Evolutionary conservation across 2,113 vertebrate genomes (phyloP).

Genomic region (Thinocorus orbignyianus): DNA sequence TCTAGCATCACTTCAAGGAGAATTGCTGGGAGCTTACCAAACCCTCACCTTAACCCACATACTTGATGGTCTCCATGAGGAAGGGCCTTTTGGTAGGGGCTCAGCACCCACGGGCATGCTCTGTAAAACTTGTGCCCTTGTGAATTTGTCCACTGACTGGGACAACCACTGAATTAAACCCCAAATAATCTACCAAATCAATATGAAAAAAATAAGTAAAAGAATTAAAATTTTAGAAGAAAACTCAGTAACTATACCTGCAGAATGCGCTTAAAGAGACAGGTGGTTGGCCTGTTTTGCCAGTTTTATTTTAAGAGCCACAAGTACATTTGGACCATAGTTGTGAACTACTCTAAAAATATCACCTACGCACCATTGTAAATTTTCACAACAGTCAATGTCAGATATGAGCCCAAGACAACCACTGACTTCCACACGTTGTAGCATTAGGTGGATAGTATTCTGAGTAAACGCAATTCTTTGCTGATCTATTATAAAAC

Average conservation of each 20-base stretch:
- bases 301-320: background rate
- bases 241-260: background rate
- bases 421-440: background rate
- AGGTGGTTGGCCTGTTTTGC: background rate
- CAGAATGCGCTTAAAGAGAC: background rate
- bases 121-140: background rate
- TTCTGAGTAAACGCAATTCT: background rate
- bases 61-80: background rate
- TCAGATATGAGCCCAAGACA: background rate
- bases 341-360: background rate
- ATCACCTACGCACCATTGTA: fast-evolving
- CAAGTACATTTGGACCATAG: background rate
- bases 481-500: background rate
- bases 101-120: background rate
- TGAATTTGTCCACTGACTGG: background rate
- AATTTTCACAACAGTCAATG: background rate
- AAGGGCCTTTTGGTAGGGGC: background rate
- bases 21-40: background rate
- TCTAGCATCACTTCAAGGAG: background rate
- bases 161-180: background rate
- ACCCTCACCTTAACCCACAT: background rate
- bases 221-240: background rate
- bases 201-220: background rate
- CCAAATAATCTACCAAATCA: background rate
- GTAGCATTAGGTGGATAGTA: background rate